Evolutionary conservation across 1,140 invertebrate species (phyloP).

Genomic region (Limonius californicus): DNA sequence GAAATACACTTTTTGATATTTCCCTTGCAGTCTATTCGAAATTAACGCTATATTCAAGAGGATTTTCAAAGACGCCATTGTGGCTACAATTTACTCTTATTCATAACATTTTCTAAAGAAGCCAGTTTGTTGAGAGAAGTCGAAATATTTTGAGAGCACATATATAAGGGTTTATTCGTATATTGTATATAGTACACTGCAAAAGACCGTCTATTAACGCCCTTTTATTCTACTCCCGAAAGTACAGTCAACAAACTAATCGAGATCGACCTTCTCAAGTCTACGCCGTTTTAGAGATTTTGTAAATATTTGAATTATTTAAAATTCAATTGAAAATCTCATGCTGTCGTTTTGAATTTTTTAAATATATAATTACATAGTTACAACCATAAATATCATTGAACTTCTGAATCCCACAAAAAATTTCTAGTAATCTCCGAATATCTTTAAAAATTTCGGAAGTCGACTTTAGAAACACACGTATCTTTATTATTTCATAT

Average conservation of each 20-base stretch:
- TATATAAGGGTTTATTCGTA: not conserved
- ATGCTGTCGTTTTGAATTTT: too few relatives aligned
- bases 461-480: too few relatives aligned
- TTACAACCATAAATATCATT: too few relatives aligned
- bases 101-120: constrained; percentile 47
- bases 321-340: not conserved
- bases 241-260: too few relatives aligned
- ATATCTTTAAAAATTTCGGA: too few relatives aligned
- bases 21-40: constrained; percentile 40
- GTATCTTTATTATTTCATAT: too few relatives aligned
- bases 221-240: too few relatives aligned
- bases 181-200: not conserved
- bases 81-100: constrained; percentile 47
- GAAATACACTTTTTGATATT: constrained; percentile 39
- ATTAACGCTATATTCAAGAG: constrained; percentile 47
- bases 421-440: too few relatives aligned
- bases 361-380: too few relatives aligned
- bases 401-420: too few relatives aligned
- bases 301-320: not conserved
- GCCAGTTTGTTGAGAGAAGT: constrained; percentile 40
- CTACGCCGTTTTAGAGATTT: not conserved
- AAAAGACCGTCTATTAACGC: too few relatives aligned
- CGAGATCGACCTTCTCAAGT: too few relatives aligned
- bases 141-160: constrained; percentile 39
- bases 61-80: constrained; percentile 46